These are phyloP conservation scores for Hestina assimilis DNA, from an alignment of 1,140 invertebrate species.

Conservation along the genomic window DNA sequence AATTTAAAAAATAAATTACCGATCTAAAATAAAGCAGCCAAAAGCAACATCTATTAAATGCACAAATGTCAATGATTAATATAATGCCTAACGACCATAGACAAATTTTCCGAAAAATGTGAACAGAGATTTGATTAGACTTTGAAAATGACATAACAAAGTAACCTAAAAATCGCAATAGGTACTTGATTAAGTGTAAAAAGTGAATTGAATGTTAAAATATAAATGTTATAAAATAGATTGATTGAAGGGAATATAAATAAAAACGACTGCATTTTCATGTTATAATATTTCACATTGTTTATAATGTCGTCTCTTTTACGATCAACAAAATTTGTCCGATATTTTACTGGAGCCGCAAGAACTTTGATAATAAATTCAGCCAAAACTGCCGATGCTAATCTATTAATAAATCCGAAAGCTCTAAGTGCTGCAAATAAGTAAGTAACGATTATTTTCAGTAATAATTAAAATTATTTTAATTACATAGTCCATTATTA, in stretches of 20 bases:
- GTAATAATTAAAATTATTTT: background rate
- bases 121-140: background rate
- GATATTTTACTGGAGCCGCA: constrained; percentile 84
- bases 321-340: constrained; percentile 83
- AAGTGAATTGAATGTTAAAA: background rate
- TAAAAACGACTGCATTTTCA: background rate
- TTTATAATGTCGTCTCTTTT: constrained; percentile 81
- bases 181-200: constrained; percentile 3
- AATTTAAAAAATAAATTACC: no score
- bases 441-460: constrained; percentile 39
- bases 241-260: no score
- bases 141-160: constrained; percentile 21
- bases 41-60: no score
- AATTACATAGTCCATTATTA: no score
- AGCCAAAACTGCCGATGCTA: constrained; percentile 67
- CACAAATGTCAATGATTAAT: no score
- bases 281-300: constrained; percentile 2
- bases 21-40: no score
- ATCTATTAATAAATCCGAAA: constrained; percentile 56
- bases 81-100: no score
- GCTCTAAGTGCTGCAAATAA: constrained; percentile 54
- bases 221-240: background rate
- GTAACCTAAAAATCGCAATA: constrained; percentile 20
- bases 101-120: background rate
- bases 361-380: constrained; percentile 82